Base-by-base conservation (phyloP, 2,888 invertebrate species). In the Drosophila helvetica region DNA sequence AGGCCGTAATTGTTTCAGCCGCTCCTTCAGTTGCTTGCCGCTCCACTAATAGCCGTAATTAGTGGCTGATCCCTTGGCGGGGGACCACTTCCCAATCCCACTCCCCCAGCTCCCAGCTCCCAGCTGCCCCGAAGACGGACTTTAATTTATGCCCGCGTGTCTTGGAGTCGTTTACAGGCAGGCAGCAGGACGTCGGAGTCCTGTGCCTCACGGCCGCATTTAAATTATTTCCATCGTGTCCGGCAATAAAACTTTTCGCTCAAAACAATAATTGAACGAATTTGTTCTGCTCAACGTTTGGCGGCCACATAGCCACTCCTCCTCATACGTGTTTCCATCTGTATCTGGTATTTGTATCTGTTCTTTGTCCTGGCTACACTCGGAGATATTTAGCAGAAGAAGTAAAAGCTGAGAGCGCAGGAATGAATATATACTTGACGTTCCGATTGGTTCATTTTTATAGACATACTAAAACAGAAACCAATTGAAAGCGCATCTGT, bases 1-100 rank as follows among this genome's bases (percentile, higher is more conserved):
- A 38, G 83, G 74, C 80, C 78, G 83, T 91, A 89, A 91, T 91
- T 90, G 90, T 89, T 90, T 90, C 85, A 81, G 80, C 75, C 80
- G 53, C 72, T 75, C 62, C 65, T 67, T 61, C 69, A 69, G 74
- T 66, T 62, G 52, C 56, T 22, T 43, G 78, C 64, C 67, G 73
- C 71, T 60, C 47, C 62, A 67, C 83, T 88, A 86, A 90, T 89
- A 82, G 77, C 70, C 65, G 79, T 79, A 90, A 89, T 89, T 89
- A 89, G 88, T 81, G 74, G 76, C 74, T 77, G 78, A 78, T 70
- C 67, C 67, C 52, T 19, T 45, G 52, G 10, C 43, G 51, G 43
- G 42, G 42, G 47, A 50, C 38, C 55, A 30, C 22, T n/a, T 38
- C 30, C 7, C 25, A 7, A 4, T 19, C 17, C 51, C 33, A 15